Evolutionary conservation across 1,140 invertebrate genomes (phyloP).

Genomic region (Lepidurus apus): DNA sequence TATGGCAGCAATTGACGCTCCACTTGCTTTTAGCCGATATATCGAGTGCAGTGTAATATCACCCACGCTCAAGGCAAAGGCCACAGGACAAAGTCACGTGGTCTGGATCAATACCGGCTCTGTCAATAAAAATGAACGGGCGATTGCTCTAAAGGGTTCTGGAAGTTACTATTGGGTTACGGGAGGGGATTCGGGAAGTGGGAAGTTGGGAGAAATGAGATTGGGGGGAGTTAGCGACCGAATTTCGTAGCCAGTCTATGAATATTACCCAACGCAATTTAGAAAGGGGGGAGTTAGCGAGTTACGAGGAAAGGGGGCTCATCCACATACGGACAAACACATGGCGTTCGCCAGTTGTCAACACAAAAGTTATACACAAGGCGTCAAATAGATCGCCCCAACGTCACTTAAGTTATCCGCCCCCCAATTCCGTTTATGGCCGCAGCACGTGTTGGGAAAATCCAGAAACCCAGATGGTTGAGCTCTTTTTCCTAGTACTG

Average conservation of each 20-base stretch:
- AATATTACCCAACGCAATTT: background rate
- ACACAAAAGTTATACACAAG: too few relatives aligned
- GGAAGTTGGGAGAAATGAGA: too few relatives aligned
- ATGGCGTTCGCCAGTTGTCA: background rate
- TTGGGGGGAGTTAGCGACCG: too few relatives aligned
- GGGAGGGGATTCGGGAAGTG: too few relatives aligned
- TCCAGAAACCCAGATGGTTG: background rate
- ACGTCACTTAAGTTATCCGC: background rate
- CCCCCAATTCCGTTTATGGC: background rate
- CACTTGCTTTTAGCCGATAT: background rate
- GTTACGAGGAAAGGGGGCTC: background rate
- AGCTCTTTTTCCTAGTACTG: too few relatives aligned
- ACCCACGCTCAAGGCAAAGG: background rate
- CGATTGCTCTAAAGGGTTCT: background rate
- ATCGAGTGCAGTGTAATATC: too few relatives aligned
- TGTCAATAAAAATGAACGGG: constrained; percentile 14
- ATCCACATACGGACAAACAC: background rate
- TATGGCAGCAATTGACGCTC: background rate
- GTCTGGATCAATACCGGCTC: background rate
- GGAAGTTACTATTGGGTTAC: background rate
- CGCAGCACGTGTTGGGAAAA: background rate
- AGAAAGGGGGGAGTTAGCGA: background rate
- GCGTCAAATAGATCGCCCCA: background rate
- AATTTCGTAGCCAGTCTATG: background rate
- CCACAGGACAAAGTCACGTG: background rate